phyloP scores from a whole-genome alignment of 2,797 vertebrate genomes.

The Anguilla megastoma region DNA sequence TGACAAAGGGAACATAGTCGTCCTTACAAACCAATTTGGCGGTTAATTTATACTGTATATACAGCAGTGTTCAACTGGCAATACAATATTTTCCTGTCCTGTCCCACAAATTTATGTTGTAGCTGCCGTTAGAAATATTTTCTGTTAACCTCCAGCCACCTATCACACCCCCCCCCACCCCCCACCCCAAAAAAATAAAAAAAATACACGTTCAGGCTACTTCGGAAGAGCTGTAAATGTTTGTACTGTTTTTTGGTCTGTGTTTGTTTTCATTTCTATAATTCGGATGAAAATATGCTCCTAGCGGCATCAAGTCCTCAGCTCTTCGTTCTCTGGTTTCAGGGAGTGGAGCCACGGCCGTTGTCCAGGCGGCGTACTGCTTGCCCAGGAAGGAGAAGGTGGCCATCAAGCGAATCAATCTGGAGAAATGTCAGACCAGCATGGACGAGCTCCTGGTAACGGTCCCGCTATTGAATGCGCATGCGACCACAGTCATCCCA shows the following conservation, averaged over 20 bases:
- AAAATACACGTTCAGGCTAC: neutral
- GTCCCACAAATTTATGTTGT: neutral
- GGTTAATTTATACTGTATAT: neutral
- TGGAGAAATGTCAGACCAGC: constrained; percentile 98
- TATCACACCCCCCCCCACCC: neutral
- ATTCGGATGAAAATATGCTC: neutral
- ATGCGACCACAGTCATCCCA: neutral
- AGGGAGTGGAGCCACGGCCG: constrained; percentile 96
- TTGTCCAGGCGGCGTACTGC: constrained; percentile 95
- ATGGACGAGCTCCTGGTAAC: constrained; percentile 98
- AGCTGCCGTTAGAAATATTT: neutral
- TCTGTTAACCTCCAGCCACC: neutral
- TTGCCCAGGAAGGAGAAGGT: constrained; percentile 93
- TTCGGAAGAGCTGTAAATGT: neutral
- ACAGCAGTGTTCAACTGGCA: neutral
- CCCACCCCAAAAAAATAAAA: no score
- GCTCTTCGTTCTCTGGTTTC: constrained; percentile 37
- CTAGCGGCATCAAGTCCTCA: neutral
- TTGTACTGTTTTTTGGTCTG: constrained; percentile 42
- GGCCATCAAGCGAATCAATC: constrained; percentile 96
- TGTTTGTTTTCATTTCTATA: constrained; percentile 15
- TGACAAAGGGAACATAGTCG: neutral
- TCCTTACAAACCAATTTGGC: no score
- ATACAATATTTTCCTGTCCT: neutral
- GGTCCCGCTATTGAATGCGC: neutral